phyloP scores from a whole-genome alignment of 2,888 invertebrate genomes.

The Eupithecia exiguata region DNA sequence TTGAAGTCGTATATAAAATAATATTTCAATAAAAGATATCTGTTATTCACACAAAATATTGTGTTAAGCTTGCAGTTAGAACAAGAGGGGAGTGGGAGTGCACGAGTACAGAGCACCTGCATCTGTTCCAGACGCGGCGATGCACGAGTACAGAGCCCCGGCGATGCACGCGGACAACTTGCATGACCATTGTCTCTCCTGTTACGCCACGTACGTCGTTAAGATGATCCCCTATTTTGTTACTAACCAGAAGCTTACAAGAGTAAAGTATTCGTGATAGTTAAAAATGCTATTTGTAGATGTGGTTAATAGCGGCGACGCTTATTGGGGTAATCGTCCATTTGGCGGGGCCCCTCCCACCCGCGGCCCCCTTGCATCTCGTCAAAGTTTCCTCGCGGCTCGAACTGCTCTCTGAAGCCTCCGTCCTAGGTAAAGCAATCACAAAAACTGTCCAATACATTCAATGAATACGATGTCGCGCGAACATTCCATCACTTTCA shows the following conservation, averaged over 20 bases:
- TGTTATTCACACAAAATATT: neutral
- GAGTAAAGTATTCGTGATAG: conserved; percentile 35
- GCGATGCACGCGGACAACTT: neutral
- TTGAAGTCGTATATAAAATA: neutral
- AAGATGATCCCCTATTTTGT: conserved; percentile 38
- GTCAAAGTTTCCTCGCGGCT: conserved; percentile 77
- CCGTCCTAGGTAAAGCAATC: conserved; percentile 81
- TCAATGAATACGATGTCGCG: conserved; percentile 40
- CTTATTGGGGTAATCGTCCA: conserved; percentile 87
- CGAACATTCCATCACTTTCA: conserved; percentile 17
- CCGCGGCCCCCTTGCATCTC: conserved; percentile 82
- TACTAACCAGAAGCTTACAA: conserved; percentile 42
- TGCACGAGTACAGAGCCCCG: neutral
- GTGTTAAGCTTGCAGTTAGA: conserved; percentile 37
- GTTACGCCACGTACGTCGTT: neutral
- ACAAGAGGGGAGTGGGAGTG: conserved; percentile 28
- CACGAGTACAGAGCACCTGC: neutral
- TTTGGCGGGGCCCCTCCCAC: conserved; percentile 82
- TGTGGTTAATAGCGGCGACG: conserved; percentile 84
- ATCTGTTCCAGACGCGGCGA: neutral
- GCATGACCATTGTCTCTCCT: neutral
- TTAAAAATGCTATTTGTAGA: conserved; percentile 32
- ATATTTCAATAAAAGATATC: neutral
- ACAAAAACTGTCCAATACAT: conserved; percentile 77
- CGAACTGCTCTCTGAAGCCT: conserved; percentile 83